These are phyloP conservation scores for Aeoliscus strigatus DNA, from an alignment of 2,797 vertebrate genomes.

Conservation along the genomic window DNA sequence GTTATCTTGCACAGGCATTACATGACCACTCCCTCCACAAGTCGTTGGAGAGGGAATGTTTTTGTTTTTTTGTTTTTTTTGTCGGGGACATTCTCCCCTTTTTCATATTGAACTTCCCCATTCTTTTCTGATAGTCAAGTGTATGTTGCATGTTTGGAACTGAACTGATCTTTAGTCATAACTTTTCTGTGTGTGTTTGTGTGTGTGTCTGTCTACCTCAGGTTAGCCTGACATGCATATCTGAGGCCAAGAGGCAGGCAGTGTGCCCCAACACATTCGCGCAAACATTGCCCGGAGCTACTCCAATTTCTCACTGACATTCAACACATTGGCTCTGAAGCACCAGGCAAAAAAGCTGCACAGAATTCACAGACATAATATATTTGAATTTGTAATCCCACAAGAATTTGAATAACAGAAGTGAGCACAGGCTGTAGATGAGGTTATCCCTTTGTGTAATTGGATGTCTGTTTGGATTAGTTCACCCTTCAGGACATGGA, in stretches of 20 bases:
- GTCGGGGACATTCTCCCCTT: conserved; percentile 8
- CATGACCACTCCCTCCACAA: conserved; percentile 25
- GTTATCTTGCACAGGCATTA: conserved; percentile 45
- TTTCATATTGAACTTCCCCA: conserved; percentile 16
- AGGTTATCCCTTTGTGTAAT: conserved; percentile 17
- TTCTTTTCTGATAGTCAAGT: not conserved
- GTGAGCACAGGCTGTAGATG: conserved; percentile 18
- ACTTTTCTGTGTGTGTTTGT: not conserved
- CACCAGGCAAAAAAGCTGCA: conserved; percentile 9
- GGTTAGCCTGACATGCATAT: conserved; percentile 23
- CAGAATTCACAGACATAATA: conserved; percentile 41
- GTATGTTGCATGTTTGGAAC: not conserved
- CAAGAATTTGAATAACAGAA: conserved; percentile 34
- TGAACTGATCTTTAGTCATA: not conserved
- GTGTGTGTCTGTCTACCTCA: conserved; percentile 1
- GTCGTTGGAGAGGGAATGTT: not conserved
- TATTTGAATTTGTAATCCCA: conserved; percentile 31
- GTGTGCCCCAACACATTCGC: too few species aligned
- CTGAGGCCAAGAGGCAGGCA: conserved; percentile 23
- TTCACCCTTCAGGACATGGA: conserved; percentile 28
- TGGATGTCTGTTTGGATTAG: conserved; percentile 21
- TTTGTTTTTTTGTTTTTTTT: conserved; percentile 17
- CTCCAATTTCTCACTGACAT: conserved; percentile 54
- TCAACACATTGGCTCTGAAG: conserved; percentile 48
- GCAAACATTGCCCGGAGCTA: conserved; percentile 3